phyloP scores from a whole-genome alignment of 1,140 invertebrate genomes.

The Lycorma delicatula region DNA sequence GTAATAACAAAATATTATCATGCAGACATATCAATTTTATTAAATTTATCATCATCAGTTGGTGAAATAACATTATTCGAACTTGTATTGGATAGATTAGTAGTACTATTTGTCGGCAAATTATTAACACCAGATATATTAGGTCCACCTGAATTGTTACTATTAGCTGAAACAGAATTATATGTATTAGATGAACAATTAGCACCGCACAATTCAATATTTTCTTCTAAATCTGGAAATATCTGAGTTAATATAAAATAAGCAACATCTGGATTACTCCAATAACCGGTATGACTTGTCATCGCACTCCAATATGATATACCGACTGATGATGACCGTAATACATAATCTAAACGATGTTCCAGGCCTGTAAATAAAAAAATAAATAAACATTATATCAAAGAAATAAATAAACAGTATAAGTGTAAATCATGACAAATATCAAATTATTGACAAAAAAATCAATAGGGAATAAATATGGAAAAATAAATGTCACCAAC shows the following conservation, averaged over 20 bases:
- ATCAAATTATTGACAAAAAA: too few species aligned
- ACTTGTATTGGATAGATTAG: neutral
- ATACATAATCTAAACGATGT: conserved; percentile 55
- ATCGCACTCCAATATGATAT: conserved; percentile 51
- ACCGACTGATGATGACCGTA: conserved; percentile 42
- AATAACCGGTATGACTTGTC: conserved; percentile 62
- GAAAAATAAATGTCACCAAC: too few species aligned
- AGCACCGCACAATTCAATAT: neutral
- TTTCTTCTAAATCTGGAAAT: conserved; percentile 45
- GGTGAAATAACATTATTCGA: conserved; percentile 7
- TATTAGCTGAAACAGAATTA: neutral
- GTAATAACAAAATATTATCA: too few species aligned
- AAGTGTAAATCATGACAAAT: too few species aligned
- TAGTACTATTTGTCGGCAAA: neutral
- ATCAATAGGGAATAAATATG: too few species aligned
- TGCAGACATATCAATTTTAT: too few species aligned
- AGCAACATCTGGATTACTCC: conserved; percentile 59
- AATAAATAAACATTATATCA: neutral
- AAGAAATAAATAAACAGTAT: too few species aligned
- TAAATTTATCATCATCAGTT: conserved; percentile 33
- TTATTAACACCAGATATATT: neutral
- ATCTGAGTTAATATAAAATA: conserved; percentile 57
- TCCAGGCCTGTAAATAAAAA: conserved; percentile 43
- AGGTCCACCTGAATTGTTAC: neutral
- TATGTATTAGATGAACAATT: neutral